These are phyloP conservation scores for Muscidifurax raptorellus DNA, from an alignment of 1,140 invertebrate genomes.

Conservation along the genomic window DNA sequence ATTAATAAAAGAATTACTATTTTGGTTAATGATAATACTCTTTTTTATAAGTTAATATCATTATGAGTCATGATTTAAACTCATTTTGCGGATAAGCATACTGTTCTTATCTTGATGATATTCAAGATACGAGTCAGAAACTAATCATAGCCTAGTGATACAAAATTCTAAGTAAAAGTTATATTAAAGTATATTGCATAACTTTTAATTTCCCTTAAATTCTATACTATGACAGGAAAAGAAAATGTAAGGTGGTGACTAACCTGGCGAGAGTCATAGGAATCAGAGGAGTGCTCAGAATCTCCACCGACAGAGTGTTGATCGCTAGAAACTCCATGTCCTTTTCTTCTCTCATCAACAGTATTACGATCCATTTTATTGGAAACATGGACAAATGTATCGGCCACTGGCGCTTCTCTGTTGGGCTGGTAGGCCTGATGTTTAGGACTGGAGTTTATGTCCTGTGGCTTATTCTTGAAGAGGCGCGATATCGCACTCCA, in stretches of 20 bases:
- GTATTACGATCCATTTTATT: constrained; percentile 74
- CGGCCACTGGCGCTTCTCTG: constrained; percentile 63
- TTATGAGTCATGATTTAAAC: neutral
- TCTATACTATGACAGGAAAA: neutral
- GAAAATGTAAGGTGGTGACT: constrained; percentile 31
- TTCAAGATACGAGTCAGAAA: too few relatives aligned
- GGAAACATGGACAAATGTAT: constrained; percentile 74
- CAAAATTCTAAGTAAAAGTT: too few relatives aligned
- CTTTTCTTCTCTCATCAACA: constrained; percentile 71
- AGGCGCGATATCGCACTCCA: constrained; percentile 73
- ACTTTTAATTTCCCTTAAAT: neutral
- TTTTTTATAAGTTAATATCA: neutral
- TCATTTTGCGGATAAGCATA: neutral
- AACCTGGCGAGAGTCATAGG: constrained; percentile 71
- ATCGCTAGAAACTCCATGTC: constrained; percentile 59
- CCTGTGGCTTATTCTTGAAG: constrained; percentile 68
- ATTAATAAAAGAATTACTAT: too few relatives aligned
- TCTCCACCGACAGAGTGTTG: constrained; percentile 62
- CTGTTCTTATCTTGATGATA: too few relatives aligned
- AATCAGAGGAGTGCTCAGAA: constrained; percentile 66
- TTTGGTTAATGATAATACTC: too few relatives aligned
- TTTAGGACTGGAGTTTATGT: constrained; percentile 59
- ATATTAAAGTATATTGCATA: too few relatives aligned
- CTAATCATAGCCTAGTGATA: too few relatives aligned
- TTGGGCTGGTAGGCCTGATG: constrained; percentile 59